Conservation (phyloP, 2,113 vertebrate genomes). For the Pluvianellus socialis region DNA sequence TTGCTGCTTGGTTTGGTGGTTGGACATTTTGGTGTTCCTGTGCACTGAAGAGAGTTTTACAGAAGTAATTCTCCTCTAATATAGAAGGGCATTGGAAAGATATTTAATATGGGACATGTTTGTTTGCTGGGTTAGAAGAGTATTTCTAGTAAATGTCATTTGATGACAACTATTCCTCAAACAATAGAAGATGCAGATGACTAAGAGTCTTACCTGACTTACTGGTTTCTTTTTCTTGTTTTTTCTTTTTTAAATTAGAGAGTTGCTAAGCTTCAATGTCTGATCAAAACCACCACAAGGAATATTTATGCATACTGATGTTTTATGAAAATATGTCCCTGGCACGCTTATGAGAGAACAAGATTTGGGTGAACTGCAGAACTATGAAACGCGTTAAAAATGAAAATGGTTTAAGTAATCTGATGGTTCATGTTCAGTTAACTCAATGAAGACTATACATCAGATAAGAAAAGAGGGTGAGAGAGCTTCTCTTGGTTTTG, state of each 20-base stretch:
- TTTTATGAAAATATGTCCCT: neutral
- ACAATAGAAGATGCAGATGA: neutral
- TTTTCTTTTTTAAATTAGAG: neutral
- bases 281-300: neutral
- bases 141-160: neutral
- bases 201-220: neutral
- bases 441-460: neutral
- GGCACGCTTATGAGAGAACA: neutral
- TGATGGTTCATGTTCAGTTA: neutral
- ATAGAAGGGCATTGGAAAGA: neutral
- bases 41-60: neutral
- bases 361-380: neutral
- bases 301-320: neutral
- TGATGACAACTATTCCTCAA: neutral
- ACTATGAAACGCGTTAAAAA: neutral
- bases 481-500: neutral
- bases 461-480: neutral
- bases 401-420: neutral
- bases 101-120: neutral
- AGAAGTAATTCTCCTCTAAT: neutral
- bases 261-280: neutral
- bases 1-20: neutral
- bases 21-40: neutral
- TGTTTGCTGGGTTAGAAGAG: neutral
- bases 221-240: neutral